Evolutionary conservation across 2,113 vertebrate species (phyloP).

Genomic region (Larimichthys crocea): DNA sequence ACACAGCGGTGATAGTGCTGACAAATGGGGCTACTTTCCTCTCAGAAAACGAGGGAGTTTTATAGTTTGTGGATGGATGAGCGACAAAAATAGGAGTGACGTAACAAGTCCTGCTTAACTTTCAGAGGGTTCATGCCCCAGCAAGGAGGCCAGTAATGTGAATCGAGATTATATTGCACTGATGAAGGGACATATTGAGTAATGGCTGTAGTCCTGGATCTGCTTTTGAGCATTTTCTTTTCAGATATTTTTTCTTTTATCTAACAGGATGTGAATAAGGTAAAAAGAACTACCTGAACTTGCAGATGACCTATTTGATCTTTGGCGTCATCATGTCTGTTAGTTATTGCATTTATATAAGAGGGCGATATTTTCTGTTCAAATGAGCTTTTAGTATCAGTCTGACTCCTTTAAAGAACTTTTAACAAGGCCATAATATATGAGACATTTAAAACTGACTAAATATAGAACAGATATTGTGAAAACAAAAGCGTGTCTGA

Average conservation of each 20-base stretch:
- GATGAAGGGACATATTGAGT: conserved; percentile 1
- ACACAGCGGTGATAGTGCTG: conserved; percentile 64
- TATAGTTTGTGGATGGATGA: conserved; percentile 69
- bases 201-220: neutral
- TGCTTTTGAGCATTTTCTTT: neutral
- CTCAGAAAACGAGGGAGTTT: conserved; percentile 55
- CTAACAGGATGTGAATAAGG: neutral
- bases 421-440: neutral
- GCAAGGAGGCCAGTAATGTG: neutral
- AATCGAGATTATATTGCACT: conserved; percentile 6
- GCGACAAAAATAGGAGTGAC: conserved; percentile 59
- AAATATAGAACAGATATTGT: neutral
- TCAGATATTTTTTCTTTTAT: neutral
- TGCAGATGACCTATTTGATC: neutral
- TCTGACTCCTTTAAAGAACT: neutral
- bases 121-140: conserved; percentile 24
- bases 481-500: neutral
- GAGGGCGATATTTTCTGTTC: neutral
- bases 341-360: neutral
- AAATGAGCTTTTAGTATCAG: neutral
- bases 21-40: conserved; percentile 70
- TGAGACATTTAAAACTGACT: neutral
- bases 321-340: neutral
- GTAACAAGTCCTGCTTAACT: conserved; percentile 52
- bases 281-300: neutral